phyloP scores from a whole-genome alignment of 2,888 invertebrate genomes.

The Rhamphomyia laevipes region DNA sequence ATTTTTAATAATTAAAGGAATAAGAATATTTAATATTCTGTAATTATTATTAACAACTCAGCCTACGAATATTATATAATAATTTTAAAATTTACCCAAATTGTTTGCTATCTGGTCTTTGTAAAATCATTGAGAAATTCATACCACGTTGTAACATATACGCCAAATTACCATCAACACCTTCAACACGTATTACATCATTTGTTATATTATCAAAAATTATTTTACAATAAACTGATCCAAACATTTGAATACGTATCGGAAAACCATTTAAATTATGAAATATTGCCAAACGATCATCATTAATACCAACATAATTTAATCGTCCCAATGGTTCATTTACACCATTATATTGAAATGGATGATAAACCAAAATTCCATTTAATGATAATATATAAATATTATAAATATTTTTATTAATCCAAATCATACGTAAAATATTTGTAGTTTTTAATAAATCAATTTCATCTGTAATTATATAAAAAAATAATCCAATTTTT shows the following conservation, averaged over 20 bases:
- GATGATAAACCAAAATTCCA: background rate
- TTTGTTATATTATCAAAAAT: slow-evolving; percentile 15
- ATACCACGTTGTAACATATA: slow-evolving; percentile 23
- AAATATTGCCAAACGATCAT: slow-evolving; percentile 15
- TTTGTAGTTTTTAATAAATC: background rate
- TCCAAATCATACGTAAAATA: background rate
- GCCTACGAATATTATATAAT: too few relatives aligned
- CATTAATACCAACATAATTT: background rate
- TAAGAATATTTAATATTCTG: too few relatives aligned
- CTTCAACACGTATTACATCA: slow-evolving; percentile 16
- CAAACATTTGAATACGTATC: slow-evolving; percentile 28
- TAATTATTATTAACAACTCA: too few relatives aligned
- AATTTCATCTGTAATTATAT: background rate
- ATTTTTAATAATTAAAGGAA: too few relatives aligned
- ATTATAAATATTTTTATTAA: background rate
- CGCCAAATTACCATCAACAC: slow-evolving; percentile 29
- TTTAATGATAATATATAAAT: background rate
- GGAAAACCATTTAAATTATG: slow-evolving; percentile 29
- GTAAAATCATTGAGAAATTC: slow-evolving; percentile 25
- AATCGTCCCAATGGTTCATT: background rate
- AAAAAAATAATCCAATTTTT: background rate
- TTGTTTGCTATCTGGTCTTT: slow-evolving; percentile 25
- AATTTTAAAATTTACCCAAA: slow-evolving; percentile 36
- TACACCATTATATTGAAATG: background rate
- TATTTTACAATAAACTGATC: slow-evolving; percentile 27